Base-by-base conservation (phyloP, 2,113 vertebrate genomes). In the Sigmodon hispidus region DNA sequence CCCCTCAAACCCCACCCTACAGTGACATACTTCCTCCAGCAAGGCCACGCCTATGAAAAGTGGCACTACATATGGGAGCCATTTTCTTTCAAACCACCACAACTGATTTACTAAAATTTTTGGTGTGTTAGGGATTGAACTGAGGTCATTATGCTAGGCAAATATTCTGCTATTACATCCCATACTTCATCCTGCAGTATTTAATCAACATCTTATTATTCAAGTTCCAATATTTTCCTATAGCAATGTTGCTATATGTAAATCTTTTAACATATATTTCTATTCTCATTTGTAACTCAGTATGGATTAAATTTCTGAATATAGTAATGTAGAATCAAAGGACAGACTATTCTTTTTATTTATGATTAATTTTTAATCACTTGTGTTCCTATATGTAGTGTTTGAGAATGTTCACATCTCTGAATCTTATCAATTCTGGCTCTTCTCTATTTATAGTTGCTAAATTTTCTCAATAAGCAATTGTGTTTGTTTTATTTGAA, bases 301-400 rank as follows among this genome's bases (percentile, higher is more conserved):
- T 90, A 59, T 6, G 88, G 61, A 26, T 89, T 69, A 81, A 43
- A 57, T 87, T 96, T 43, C 59, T 92, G 89, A 48, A 73, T 87
- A 45, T 26, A 65, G 55, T 94, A 5, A 90, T 88, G 10, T 3
- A 67, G 67, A 92, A 12, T 95, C 26, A 92, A 94, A 96, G 52
- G 13, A 87, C 3, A 94, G 94, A 92, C 45, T 65, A 3, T 73
- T 83, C 22, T 87, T 84, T 36, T 45, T 85, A 83, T 50, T 85
- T 83, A 93, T 76, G 89, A 21, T 70, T 93, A 72, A 95, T 94
- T 89, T 72, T 79, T 83, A 69, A 90, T 81, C 16, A 76, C 73
- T 89, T 94, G 65, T 88, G 21, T 3, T 85, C 34, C 50, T 87
- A 48, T 24, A 87, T 92, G 43, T 43, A 92, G 45, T 76, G 29